A percentile compares a stretch with the other conserved stretches of the same genome.
Conservation (phyloP, 2,888 invertebrate genomes). For the Volucella inflata region DNA sequence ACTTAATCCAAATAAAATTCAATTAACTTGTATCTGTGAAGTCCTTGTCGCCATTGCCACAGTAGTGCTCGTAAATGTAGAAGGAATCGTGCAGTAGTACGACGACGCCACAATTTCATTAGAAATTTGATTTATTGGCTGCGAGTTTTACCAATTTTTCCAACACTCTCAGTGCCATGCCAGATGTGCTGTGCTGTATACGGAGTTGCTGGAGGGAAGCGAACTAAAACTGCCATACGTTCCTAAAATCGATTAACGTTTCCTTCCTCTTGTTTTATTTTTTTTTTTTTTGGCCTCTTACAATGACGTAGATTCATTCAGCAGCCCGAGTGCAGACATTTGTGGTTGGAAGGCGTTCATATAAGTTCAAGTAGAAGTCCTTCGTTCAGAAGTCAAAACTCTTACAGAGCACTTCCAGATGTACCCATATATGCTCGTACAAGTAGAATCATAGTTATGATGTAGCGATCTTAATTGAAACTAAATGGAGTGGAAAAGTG, state of each 20-base stretch:
- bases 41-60: too few relatives aligned
- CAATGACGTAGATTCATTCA: constrained; percentile 5
- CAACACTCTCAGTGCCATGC: constrained; percentile 20
- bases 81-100: not conserved
- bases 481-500: constrained; percentile 71
- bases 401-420: constrained; percentile 7
- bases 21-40: constrained; percentile 43
- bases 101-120: constrained; percentile 56
- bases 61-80: not conserved
- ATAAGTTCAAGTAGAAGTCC: constrained; percentile 1
- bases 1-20: constrained; percentile 56
- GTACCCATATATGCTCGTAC: constrained; percentile 13
- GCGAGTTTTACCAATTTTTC: constrained; percentile 14
- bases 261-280: constrained; percentile 25
- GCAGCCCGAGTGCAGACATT: not conserved
- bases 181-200: not conserved
- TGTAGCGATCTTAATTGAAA: constrained; percentile 70
- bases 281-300: not conserved
- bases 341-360: constrained; percentile 2
- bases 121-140: constrained; percentile 61
- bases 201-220: not conserved
- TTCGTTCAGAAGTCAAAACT: not conserved
- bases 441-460: constrained; percentile 50
- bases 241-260: constrained; percentile 59
- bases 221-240: constrained; percentile 34